Evolutionary conservation across 2,888 invertebrate genomes (phyloP).

Genomic region (Endotricha flammealis): DNA sequence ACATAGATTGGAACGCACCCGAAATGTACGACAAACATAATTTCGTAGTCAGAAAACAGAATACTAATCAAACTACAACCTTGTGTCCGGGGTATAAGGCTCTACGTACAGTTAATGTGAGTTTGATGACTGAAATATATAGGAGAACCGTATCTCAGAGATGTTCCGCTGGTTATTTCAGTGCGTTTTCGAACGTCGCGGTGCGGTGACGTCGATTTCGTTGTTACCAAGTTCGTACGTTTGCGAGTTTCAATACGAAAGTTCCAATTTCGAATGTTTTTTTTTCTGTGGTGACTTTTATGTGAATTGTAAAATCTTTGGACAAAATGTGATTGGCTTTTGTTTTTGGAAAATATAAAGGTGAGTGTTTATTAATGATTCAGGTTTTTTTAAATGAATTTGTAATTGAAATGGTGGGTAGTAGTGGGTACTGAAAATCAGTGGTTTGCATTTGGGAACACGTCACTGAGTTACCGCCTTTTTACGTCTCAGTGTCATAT

Average conservation of each 20-base stretch:
- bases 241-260: constrained; percentile 18
- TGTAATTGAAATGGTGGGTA: no score
- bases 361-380: neutral
- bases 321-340: neutral
- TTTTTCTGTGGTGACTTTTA: constrained; percentile 6
- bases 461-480: no score
- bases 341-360: neutral
- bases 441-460: no score
- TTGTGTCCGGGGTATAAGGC: constrained; percentile 5
- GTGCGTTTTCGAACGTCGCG: constrained; percentile 20
- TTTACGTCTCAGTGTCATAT: no score
- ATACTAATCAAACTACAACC: constrained; percentile 4
- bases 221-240: constrained; percentile 1
- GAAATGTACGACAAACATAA: constrained; percentile 11
- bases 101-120: neutral
- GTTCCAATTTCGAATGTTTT: constrained; percentile 12
- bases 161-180: constrained; percentile 19
- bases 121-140: constrained; percentile 7
- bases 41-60: neutral
- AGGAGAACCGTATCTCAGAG: constrained; percentile 16
- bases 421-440: no score
- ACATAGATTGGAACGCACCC: constrained; percentile 19
- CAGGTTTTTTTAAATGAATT: no score
- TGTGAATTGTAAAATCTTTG: neutral
- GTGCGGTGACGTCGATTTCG: constrained; percentile 14